phyloP scores from a whole-genome alignment of 2,797 vertebrate genomes.

The Sparidentex hasta region DNA sequence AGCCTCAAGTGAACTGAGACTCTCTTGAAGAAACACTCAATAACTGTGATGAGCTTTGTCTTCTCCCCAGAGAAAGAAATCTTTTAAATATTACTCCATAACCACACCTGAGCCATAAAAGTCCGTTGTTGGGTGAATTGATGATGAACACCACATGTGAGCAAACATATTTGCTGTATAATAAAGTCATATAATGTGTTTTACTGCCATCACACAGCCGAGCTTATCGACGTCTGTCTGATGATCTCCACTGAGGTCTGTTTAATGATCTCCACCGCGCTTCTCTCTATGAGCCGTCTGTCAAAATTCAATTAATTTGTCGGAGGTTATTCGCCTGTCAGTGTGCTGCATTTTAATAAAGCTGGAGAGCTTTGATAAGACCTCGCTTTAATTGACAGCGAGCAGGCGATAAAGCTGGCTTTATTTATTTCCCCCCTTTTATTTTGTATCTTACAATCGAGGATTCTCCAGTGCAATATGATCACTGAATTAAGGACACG shows the following conservation, averaged over 20 bases:
- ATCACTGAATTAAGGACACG: slow-evolving; percentile 25
- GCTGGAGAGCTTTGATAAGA: slow-evolving; percentile 75
- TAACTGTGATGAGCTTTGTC: not conserved
- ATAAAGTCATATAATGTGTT: slow-evolving; percentile 42
- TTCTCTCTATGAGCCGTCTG: slow-evolving; percentile 66
- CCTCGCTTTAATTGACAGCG: slow-evolving; percentile 69
- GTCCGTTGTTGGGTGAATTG: slow-evolving; percentile 2
- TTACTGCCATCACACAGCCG: slow-evolving; percentile 59
- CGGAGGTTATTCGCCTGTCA: slow-evolving; percentile 79
- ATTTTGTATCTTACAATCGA: slow-evolving; percentile 50
- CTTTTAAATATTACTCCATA: not conserved
- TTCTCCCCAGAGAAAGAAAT: not conserved
- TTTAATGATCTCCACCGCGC: slow-evolving; percentile 56
- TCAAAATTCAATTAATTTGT: slow-evolving; percentile 87
- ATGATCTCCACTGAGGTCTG: slow-evolving; percentile 56
- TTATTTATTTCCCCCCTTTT: slow-evolving; percentile 71
- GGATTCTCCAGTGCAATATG: slow-evolving; percentile 46
- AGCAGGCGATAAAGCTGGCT: slow-evolving; percentile 67
- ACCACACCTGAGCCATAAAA: not conserved
- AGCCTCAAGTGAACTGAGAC: not conserved
- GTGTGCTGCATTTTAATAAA: slow-evolving; percentile 80
- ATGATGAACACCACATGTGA: slow-evolving; percentile 12
- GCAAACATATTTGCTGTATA: slow-evolving; percentile 53
- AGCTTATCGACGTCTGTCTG: slow-evolving; percentile 53
- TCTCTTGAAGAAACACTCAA: not conserved